Evolutionary conservation across 2,888 invertebrate species (phyloP), one percentile per base, ranked within the genome.

Genomic region (Hirtodrosophila trivittata): DNA sequence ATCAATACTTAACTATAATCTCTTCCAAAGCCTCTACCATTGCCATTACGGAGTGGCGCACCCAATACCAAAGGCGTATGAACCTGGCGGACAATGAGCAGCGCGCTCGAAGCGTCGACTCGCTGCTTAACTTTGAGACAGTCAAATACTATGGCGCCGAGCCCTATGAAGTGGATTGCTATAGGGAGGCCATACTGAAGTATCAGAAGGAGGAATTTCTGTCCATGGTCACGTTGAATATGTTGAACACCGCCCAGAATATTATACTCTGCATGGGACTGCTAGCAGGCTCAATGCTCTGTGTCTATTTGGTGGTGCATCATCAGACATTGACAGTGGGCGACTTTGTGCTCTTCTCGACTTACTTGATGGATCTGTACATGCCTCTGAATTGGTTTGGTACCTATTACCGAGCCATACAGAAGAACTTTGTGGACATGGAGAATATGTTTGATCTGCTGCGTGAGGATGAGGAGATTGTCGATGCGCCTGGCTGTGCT

Each of bases 361-460:
- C 97, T 1, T 99, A 99, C 87, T 95, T 99, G 13, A 94, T 97
- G 69, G 99, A 97, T 88, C 92, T 99, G 16, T 99, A 98, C 88
- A 96, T 96, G 59, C 99, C 99, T 0, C 92, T 99, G 46, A 99
- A 99, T 92, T 99, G 97, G 95, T 97, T 99, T 89, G 99, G 99
- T 21, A 98, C 98, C 1, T 98, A 98, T 88, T 99, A 99, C 89
- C 95, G 98, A 88, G 96, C 97, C 54, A 98, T 99, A 60, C 99
- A 99, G 89, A 97, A 97, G 92, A 97, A 98, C 88, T 99, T 99
- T 88, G 95, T 99, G 12, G 99, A 99, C 88, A 99, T 99, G 99
- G 99, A 99, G 91, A 99, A 99, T 90, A 98, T 99, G 99, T 97
- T 99, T 89, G 98, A 98, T 77, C 91, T 99, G 66, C 92, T 99